Conservation (phyloP, 1,140 invertebrate species). For the Drosophila yakuba region DNA sequence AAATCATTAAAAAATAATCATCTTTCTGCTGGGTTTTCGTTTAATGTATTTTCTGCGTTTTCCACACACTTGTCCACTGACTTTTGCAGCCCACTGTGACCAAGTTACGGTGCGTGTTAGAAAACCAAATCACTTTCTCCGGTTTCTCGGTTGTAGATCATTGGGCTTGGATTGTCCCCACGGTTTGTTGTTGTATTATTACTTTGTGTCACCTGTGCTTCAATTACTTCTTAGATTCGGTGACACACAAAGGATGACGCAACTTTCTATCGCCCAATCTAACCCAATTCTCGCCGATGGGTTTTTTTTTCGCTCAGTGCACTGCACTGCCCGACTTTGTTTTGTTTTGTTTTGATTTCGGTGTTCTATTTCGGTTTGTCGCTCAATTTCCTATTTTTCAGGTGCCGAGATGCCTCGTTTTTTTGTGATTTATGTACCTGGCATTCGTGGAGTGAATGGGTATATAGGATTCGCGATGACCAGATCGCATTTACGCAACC, state of each 20-base stretch:
- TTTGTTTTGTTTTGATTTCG: constrained; percentile 26
- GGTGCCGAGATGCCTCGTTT: constrained; percentile 6
- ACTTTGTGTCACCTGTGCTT: neutral
- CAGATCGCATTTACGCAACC: too few relatives aligned
- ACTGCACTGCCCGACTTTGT: neutral
- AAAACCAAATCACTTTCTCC: constrained; percentile 38
- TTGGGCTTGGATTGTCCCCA: constrained; percentile 4
- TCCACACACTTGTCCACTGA: constrained; percentile 6
- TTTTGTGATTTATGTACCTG: constrained; percentile 8
- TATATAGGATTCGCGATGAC: neutral
- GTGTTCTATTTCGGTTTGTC: constrained; percentile 47
- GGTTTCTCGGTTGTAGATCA: constrained; percentile 27
- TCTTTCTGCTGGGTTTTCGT: constrained; percentile 43
- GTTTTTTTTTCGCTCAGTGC: constrained; percentile 7
- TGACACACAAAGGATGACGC: constrained; percentile 55
- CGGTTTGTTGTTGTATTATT: neutral
- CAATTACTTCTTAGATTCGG: constrained; percentile 18
- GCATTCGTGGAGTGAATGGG: neutral
- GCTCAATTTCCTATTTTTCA: constrained; percentile 22
- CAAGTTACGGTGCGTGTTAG: constrained; percentile 10
- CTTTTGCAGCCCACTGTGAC: constrained; percentile 23
- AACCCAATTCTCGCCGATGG: neutral
- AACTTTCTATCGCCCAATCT: constrained; percentile 33
- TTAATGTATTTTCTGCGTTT: constrained; percentile 29
- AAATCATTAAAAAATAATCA: constrained; percentile 66